Conservation (phyloP, 1,140 invertebrate species). For the Zelostemma sp. region DNA sequence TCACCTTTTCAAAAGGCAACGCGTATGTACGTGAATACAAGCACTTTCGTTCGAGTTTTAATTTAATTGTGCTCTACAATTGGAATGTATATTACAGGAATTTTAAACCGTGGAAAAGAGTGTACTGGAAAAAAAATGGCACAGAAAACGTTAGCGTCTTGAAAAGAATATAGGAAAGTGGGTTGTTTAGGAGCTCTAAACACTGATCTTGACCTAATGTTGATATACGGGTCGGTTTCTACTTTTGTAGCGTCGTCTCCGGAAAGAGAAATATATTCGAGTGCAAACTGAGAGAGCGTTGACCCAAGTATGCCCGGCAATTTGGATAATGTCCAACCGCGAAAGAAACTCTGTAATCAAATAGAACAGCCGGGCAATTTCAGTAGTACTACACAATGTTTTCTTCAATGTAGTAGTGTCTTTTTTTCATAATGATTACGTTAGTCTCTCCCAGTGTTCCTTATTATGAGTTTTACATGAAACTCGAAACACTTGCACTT, state of each 20-base stretch:
- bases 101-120: neutral
- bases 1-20: neutral
- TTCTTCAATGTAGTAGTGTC: neutral
- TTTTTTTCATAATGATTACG: slow-evolving; percentile 25
- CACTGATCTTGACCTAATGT: slow-evolving; percentile 61
- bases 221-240: slow-evolving; percentile 52
- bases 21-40: neutral
- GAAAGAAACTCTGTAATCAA: neutral
- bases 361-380: neutral
- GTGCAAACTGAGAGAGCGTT: neutral
- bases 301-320: neutral
- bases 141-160: slow-evolving; percentile 8
- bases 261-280: slow-evolving; percentile 3
- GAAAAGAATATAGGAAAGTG: slow-evolving; percentile 11
- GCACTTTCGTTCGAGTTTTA: neutral
- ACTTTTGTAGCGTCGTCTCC: neutral
- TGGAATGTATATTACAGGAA: too few relatives aligned
- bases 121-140: neutral
- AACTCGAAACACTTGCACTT: neutral
- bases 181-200: slow-evolving; percentile 63
- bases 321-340: slow-evolving; percentile 8
- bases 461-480: neutral
- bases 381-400: too few relatives aligned
- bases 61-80: neutral
- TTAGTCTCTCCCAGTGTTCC: too few relatives aligned